Base-by-base conservation (phyloP, 2,113 vertebrate species). In the Oplegnathus fasciatus region DNA sequence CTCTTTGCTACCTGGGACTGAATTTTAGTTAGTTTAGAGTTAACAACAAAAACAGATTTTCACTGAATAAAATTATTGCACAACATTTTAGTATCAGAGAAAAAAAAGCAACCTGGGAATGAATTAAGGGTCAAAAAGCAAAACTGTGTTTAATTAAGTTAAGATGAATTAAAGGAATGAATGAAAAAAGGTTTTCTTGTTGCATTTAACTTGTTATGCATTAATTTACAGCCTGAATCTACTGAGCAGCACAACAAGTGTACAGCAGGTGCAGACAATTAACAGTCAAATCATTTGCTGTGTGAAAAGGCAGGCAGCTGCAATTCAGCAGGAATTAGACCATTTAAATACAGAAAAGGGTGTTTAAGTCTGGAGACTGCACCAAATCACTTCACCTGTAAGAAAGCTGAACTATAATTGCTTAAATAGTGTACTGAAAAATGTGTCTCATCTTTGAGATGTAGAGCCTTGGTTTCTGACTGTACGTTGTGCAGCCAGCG, bases 191-290 rank as follows among this genome's bases (percentile, higher is more conserved):
- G 42, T 48, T 37, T 48, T n/a, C 2, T 60, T 60, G 65, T n/a
- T 48, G 28, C 42, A 22, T 34, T n/a, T 26, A 32, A 32, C 34
- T 24, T 15, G 34, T 30, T 30, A 5, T 11, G 17, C 26, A 50
- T 48, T 48, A 1, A 75, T 58, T 42, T 15, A 54, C 28, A 34
- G 40, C 20, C 75, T n/a, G 28, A 10, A 46, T 58, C 34, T 24
- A n/a, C 9, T 10, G 0, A 18, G 70, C 24, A 42, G 34, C 22
- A 62, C 30, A 50, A n/a, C 4, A 6, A 50, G 14, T 24, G 20
- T 17, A 20, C 55, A 61, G 22, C 68, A 72, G 58, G 34, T 64
- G 68, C 58, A 44, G n/a, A 24, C 40, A 3, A 80, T 78, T 48
- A 69, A 34, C 64, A 20, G 54, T 10, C 9, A 14, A 13, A 69